Base-by-base conservation (phyloP, 1,140 invertebrate genomes). In the Aphidius ervi region DNA sequence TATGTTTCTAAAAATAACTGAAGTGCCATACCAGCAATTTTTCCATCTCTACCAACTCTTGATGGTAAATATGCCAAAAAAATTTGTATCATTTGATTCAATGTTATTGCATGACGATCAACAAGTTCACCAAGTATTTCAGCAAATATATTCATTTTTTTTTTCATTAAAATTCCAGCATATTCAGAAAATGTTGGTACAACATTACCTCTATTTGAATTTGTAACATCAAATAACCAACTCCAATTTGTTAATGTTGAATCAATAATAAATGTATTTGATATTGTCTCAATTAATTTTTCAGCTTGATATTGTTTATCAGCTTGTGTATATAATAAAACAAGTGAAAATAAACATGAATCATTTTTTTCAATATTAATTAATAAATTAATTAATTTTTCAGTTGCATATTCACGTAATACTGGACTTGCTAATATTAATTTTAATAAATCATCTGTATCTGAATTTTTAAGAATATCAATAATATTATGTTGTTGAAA, bases 41-140 rank as follows among this genome's bases (percentile, higher is more conserved):
- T 80, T 0, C 82, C 82, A 62, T 83, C 81, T 49, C 77, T 73
- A 5, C 84, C 82, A n/a, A 84, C 82, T 46, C 82, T 72, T 2
- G 82, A 83, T 0, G 84, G 84, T 20, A 86, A 66, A 68, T 84
- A 85, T 31, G 84, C 82, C 39, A 85, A 63, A 65, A 85, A 86
- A 6, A 84, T 78, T 71, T 84, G 82, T 54, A 86, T 78, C 42
- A 85, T 70, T 67, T 83, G 77, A 64, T 81, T 78, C 40, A 86
- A 65, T 31, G 76, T 78, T 5, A 83, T 67, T 9, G 74, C 67
- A 46, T 72, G 74, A 23, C 74, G 70, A 45, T 81, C 75, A 46
- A 81, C 77, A 6, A 85, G 68, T 20, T 78, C 64, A 39, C 71
- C 70, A 3, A 86, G 70, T 37, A 82, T 69, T 9, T 78, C 68